Evolutionary conservation across 2,888 invertebrate species (phyloP), one percentile per base, ranked within the genome.

Genomic region (Dicranocentrus wangi): DNA sequence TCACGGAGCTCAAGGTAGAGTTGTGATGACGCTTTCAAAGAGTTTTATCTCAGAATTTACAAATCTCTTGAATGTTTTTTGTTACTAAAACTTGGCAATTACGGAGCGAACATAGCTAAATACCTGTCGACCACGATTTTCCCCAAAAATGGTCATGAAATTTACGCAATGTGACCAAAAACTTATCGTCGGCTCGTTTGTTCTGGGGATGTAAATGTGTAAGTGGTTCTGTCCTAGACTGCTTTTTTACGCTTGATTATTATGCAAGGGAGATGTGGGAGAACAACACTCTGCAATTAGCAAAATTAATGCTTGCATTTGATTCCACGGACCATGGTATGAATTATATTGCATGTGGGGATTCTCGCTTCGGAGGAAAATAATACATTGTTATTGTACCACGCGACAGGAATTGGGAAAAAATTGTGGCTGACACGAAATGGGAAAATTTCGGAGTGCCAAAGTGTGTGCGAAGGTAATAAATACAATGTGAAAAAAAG

Each of bases 111-210:
- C 73, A 63, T 39, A 63, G 28, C 51, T 73, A 73, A 73, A 73
- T 73, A 39, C 63, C 61, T 53, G 51, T 63, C 17, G n/a, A 19
- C 32, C 10, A 10, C 32, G 32, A 32, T 43, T 76, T 76, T 76
- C 5, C 43, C 76, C 76, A 58, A 76, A 76, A 68, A 68, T 76
- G 76, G 76, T 60, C 76, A 76, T 58, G 61, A 76, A 76, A 76
- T 69, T 76, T 68, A 76, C 76, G 76, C 68, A 76, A 68, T 76
- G 66, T 76, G 68, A 68, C 76, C 60, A 68, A 76, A 76, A 76
- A 58, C 32, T 76, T 60, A 66, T 60, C 47, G 60, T 61, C 76
- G 76, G 68, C 61, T 76, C 60, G 68, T 76, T 76, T 76, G 68
- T 75, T 75, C 32, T 23, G 42, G 66, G n/a, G n/a, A n/a, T n/a